phyloP scores from a whole-genome alignment of 2,113 vertebrate species.

The cattle (Bos taurus) region DNA sequence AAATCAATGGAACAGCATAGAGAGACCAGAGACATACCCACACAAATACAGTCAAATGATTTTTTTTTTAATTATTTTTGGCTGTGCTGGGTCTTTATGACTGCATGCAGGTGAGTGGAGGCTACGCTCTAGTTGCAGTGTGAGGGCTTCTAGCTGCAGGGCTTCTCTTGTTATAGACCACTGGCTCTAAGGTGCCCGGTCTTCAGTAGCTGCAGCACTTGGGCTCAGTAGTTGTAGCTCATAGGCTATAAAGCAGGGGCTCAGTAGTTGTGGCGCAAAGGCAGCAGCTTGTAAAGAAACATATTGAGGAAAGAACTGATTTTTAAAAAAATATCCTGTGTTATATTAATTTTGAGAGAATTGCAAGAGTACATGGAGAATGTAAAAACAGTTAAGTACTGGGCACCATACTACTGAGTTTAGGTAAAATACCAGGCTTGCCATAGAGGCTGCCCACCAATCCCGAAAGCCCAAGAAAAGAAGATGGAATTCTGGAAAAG shows the following conservation, averaged over 20 bases:
- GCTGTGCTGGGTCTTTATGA: not conserved
- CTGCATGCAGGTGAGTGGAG: not conserved
- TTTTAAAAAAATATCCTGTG: rapidly evolving
- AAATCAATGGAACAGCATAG: not conserved
- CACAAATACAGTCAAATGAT: not conserved
- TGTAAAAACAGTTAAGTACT: not conserved
- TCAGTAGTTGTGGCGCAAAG: not conserved
- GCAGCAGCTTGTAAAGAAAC: not conserved
- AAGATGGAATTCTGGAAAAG: not conserved
- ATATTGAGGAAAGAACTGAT: not conserved
- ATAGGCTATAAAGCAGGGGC: not conserved
- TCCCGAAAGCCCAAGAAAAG: not conserved
- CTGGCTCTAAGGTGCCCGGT: not conserved
- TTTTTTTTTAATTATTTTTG: not conserved
- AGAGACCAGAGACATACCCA: not conserved
- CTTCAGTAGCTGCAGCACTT: not conserved
- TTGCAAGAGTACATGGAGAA: not conserved
- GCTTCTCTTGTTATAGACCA: not conserved
- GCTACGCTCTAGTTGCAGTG: not conserved
- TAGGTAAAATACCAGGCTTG: not conserved
- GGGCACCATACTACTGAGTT: not conserved
- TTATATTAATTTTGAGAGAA: not conserved
- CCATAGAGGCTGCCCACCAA: not conserved
- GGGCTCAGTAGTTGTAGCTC: not conserved
- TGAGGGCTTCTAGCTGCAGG: not conserved